Evolutionary conservation across 1,140 invertebrate genomes (phyloP), one percentile per base, ranked within the genome.

Genomic region (Drosophila pandora): DNA sequence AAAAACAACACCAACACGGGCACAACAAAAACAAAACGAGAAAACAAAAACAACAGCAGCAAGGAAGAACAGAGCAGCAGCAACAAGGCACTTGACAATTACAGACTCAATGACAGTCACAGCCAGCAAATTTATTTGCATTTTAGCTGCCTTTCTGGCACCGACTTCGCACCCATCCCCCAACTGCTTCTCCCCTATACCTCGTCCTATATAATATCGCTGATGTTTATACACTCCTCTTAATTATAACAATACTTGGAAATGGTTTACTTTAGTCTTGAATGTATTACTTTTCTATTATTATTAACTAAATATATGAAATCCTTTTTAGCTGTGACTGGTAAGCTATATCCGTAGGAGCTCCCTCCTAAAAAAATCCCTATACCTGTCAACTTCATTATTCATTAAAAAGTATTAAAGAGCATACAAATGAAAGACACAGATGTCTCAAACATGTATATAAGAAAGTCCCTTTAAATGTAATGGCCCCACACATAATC

Each of bases 21-120:
- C 17, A 17, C 52, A 64, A 53, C 39, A 25, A 61, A 54, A 47
- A 45, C 41, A 57, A 54, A 47, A 45, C 41, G 53, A 64, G 25
- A 25, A 21, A 17, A 60, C n/a, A 34, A 21, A 25, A 17, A 30
- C 54, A 59, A 59, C 55, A 62, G 56, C 53, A 79, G 63, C 76
- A 60, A 61, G 56, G 6, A 45, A 49, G 57, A 68, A 64, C 41
- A 68, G 34, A 55, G 49, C 50, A 67, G 32, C 50, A 69, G 50
- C 74, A 83, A 83, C 79, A 73, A 75, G 65, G 76, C 80, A 76
- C 71, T 84, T 84, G 80, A 84, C 80, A 84, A 84, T 84, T 84
- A 84, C 80, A 84, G 80, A 84, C 80, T 83, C 80, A 84, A 83
- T 84, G 80, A 83, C 80, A 84, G 79, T 83, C 80, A 79, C 80